Evolutionary conservation across 2,888 invertebrate species (phyloP).

Genomic region (Tinea pellionella): DNA sequence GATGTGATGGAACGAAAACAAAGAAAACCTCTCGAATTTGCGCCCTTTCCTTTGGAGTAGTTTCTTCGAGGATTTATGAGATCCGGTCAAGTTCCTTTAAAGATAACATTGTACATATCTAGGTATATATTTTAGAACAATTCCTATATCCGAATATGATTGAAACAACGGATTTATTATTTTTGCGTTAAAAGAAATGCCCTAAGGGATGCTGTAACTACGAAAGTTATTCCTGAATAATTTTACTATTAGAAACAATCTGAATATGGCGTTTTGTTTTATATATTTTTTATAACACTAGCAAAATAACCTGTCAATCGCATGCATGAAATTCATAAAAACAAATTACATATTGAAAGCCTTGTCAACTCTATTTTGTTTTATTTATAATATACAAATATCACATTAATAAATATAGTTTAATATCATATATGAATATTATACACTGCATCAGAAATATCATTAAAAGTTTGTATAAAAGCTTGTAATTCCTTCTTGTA

Average conservation of each 20-base stretch:
- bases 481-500: neutral
- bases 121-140: neutral
- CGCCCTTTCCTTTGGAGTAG: slow-evolving; percentile 4
- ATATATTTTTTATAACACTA: neutral
- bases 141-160: neutral
- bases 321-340: too few relatives aligned
- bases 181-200: neutral
- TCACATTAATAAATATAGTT: too few relatives aligned
- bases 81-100: slow-evolving; percentile 9
- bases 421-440: too few relatives aligned
- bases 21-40: slow-evolving; percentile 14
- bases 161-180: neutral
- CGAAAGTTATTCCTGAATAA: neutral
- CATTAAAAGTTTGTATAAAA: neutral
- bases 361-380: too few relatives aligned
- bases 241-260: neutral
- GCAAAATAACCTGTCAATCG: too few relatives aligned
- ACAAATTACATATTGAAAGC: too few relatives aligned
- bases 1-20: slow-evolving; percentile 11
- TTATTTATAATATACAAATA: too few relatives aligned
- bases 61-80: slow-evolving; percentile 8
- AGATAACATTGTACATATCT: neutral
- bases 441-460: too few relatives aligned
- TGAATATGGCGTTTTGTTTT: neutral
- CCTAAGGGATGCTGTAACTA: neutral